A percentile compares a stretch with the other conserved stretches of the same genome.
phyloP scores from a whole-genome alignment of 2,888 invertebrate genomes.

The Horisme vitalbata region DNA sequence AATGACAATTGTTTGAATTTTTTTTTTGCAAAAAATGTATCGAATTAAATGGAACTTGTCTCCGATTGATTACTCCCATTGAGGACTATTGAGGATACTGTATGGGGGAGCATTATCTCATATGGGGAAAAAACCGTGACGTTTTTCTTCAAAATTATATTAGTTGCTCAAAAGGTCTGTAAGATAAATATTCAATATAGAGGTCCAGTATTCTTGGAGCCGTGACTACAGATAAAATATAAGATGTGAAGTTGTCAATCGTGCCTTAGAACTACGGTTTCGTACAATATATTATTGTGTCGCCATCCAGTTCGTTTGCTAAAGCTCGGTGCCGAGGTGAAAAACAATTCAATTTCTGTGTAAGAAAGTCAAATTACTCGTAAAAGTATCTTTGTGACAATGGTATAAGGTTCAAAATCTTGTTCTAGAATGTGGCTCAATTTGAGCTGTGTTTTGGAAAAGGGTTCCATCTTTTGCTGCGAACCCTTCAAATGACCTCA shows the following conservation, averaged over 20 bases:
- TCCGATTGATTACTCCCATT: no score
- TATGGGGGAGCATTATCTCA: no score
- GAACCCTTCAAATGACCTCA: slow-evolving; percentile 7
- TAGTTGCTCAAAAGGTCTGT: no score
- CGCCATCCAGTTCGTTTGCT: slow-evolving; percentile 40
- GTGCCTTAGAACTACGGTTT: slow-evolving; percentile 68
- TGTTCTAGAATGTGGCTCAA: slow-evolving; percentile 1
- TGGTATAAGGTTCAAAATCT: not conserved
- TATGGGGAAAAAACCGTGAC: no score
- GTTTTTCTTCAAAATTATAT: no score
- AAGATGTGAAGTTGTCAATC: slow-evolving; percentile 54
- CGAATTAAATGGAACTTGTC: no score
- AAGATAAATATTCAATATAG: not conserved
- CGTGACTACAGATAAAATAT: slow-evolving; percentile 21
- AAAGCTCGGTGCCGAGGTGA: slow-evolving; percentile 10
- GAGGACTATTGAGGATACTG: no score
- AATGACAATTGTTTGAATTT: no score
- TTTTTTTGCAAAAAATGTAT: no score
- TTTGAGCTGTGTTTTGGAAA: slow-evolving; percentile 10
- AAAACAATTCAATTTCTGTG: slow-evolving; percentile 15
- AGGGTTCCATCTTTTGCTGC: slow-evolving; percentile 16
- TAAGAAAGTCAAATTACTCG: slow-evolving; percentile 30
- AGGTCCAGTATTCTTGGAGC: slow-evolving; percentile 27
- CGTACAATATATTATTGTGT: slow-evolving; percentile 46
- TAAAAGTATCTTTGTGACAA: slow-evolving; percentile 15